These are phyloP conservation scores for Psylliodes chrysocephalus DNA, from an alignment of 2,888 invertebrate genomes.

Conservation along the genomic window DNA sequence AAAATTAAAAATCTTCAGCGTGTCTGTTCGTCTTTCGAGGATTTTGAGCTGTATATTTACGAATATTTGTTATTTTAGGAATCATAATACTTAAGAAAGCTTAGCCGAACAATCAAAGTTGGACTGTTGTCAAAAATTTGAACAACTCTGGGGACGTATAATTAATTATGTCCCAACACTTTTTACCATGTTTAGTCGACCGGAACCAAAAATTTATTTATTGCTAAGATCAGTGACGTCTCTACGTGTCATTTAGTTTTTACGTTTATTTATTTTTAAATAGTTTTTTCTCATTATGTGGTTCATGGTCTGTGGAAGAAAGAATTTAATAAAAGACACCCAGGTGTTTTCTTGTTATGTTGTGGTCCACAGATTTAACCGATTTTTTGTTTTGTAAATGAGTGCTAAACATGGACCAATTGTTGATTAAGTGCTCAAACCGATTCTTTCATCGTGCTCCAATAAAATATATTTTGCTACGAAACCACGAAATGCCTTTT, in stretches of 20 bases:
- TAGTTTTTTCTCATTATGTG: conserved; percentile 36
- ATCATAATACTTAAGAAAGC: conserved; percentile 40
- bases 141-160: conserved; percentile 34
- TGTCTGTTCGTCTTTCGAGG: conserved; percentile 1
- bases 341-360: conserved; percentile 16
- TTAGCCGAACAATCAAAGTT: conserved; percentile 40
- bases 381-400: conserved; percentile 40
- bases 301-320: conserved; percentile 21
- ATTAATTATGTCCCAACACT: conserved; percentile 40
- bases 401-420: conserved; percentile 55
- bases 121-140: conserved; percentile 37
- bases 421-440: conserved; percentile 47
- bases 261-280: conserved; percentile 48
- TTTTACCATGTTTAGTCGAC: conserved; percentile 53
- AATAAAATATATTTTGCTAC: conserved; percentile 53
- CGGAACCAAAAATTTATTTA: conserved; percentile 54
- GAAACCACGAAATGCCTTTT: conserved; percentile 59
- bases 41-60: conserved; percentile 35
- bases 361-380: conserved; percentile 18
- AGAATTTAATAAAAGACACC: background rate
- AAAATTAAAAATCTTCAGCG: background rate
- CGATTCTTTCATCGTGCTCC: conserved; percentile 32
- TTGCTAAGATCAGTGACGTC: conserved; percentile 48
- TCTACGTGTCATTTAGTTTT: conserved; percentile 52
- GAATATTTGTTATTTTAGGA: conserved; percentile 43